These are phyloP conservation scores for Dufourea novaeangliae DNA, from an alignment of 1,140 invertebrate species.

Conservation along the genomic window DNA sequence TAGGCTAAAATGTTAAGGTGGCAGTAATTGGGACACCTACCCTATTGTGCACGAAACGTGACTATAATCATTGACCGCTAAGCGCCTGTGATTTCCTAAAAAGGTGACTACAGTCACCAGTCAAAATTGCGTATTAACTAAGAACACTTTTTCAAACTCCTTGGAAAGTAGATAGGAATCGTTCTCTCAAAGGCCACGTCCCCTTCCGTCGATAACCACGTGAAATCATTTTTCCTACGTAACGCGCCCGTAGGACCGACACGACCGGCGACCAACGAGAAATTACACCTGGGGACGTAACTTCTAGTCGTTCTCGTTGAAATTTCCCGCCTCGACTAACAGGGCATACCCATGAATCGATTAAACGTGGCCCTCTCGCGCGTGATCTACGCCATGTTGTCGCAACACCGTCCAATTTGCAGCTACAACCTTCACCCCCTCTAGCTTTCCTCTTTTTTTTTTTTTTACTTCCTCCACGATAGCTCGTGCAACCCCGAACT, in stretches of 20 bases:
- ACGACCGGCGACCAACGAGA: background rate
- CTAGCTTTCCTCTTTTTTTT: background rate
- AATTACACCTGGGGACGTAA: background rate
- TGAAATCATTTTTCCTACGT: constrained; percentile 17
- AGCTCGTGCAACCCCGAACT: background rate
- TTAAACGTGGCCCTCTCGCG: constrained; percentile 7
- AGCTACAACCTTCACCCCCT: background rate
- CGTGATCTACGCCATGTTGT: constrained; percentile 10
- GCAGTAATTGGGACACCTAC: no score
- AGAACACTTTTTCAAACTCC: constrained; percentile 10
- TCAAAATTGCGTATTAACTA: no score
- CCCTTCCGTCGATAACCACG: background rate
- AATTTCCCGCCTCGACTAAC: background rate
- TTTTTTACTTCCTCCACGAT: background rate
- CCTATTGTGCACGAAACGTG: no score
- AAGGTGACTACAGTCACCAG: no score
- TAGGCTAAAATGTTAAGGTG: no score
- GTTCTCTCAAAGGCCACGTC: constrained; percentile 10
- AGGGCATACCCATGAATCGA: background rate
- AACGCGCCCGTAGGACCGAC: no score
- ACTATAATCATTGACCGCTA: no score
- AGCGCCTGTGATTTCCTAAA: no score
- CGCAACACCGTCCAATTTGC: constrained; percentile 7
- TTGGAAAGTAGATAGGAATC: background rate
- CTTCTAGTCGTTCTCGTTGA: background rate